Evolutionary conservation across 2,113 vertebrate genomes (phyloP), one percentile per base, ranked within the genome.

Genomic region (Aramus guarauna): DNA sequence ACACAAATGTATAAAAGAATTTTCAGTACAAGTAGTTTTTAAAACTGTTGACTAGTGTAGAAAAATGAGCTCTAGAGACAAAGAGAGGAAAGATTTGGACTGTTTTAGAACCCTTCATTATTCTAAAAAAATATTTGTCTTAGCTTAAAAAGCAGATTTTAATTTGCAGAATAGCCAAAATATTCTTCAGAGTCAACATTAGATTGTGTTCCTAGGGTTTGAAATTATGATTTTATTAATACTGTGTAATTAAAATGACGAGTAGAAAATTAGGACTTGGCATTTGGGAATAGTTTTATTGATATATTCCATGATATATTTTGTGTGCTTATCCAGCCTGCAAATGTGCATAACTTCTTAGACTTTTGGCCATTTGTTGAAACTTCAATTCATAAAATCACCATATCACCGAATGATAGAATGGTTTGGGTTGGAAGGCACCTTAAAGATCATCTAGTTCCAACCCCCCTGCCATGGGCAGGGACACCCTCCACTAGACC

Each of bases 71-170:
- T 48, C 22, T 62, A 85, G 63, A 83, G 66, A 37, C 48, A 80
- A 79, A 87, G 66, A 41, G 32, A 53, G 34, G 41, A 66, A 64
- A 95, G 21, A 80, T 80, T 86, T 76, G 12, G 41, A 20, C 34
- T 82, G 47, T 43, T 92, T 73, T 50, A 85, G 77, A n/a, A 5
- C 9, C 15, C 43, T 91, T 69, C 74, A 67, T 91, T 95, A 90
- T 93, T 89, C 63, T 58, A 48, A 92, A 92, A 82, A 91, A 94
- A 89, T 80, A 95, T 86, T 95, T 90, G 84, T 59, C 21, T 16
- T 89, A 60, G 75, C 88, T 97, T 88, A 81, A 92, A 91, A 94
- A 75, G 55, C 71, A 90, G 86, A 73, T 73, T 95, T 88, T 90
- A 87, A 94, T 97, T 94, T 95, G 53, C 52, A 91, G 73, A 69